Evolutionary conservation across 1,140 invertebrate genomes (phyloP), one percentile per base, ranked within the genome.

Genomic region (Sipha flava): DNA sequence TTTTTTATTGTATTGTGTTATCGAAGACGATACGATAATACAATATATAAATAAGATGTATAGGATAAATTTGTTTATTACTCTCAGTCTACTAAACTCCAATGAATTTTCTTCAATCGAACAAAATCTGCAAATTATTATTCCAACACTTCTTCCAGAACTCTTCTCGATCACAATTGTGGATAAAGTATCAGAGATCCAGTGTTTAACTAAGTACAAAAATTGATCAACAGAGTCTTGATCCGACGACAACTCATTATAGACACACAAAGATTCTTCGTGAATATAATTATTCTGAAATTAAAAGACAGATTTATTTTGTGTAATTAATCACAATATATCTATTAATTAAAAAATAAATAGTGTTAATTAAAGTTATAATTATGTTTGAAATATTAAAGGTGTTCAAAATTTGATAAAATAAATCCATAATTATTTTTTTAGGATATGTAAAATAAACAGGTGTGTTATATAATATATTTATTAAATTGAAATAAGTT

Each of bases 151-250:
- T 75, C 40, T 75, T 23, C 72, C 72, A 3, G 72, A 75, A 54
- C 47, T 54, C 16, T 75, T 75, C 37, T 75, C 72, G 7, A 75
- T 75, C 12, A 52, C 72, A 6, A 75, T 37, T 9, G 72, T 26
- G 0, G 72, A 52, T 54, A 75, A 37, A 16, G 72, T 75, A 54
- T 75, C 72, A 0, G 47, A 75, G 1, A 75, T 75, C 72, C 72
- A 75, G 16, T 49, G 45, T 52, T 26, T 54, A n/a, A 75, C 23
- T 29, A 75, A 34, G 16, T 75, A 49, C n/a, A 75, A 34, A 54
- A 75, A 75, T 52, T 75, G 72, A 54, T 75, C 49, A 23, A 75
- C 1, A 6, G 72, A 75, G 16, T 75, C 72, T 75, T 54, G 45
- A 75, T 75, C 72, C 2, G 45, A 37, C 3, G 47, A 23, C n/a